Conservation (phyloP, 2,113 vertebrate species). For the rat (Rattus norvegicus) region GRCr8 NC_086026.1:84037501-84038000, state of each 20-base stretch:
- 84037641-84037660: not conserved
- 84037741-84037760: not conserved
- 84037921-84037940: not conserved
- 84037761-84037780: not conserved
- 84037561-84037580: not conserved
- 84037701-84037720: not conserved
- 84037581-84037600: not conserved
- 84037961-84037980: not conserved
- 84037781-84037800: not conserved
- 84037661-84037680: not conserved
- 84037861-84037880: too few relatives aligned
- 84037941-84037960: not conserved
- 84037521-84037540: not conserved
- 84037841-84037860: too few relatives aligned
- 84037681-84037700: not conserved
- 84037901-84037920: not conserved
- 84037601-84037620: not conserved
- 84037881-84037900: not conserved
- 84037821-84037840: too few relatives aligned
- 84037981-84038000: constrained; percentile 2
- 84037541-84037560: not conserved
- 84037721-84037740: not conserved
- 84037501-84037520: not conserved
- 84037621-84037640: too few relatives aligned
- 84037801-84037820: too few relatives aligned